phyloP scores from a whole-genome alignment of 1,140 invertebrate genomes.

The Drosophila tristis region DNA sequence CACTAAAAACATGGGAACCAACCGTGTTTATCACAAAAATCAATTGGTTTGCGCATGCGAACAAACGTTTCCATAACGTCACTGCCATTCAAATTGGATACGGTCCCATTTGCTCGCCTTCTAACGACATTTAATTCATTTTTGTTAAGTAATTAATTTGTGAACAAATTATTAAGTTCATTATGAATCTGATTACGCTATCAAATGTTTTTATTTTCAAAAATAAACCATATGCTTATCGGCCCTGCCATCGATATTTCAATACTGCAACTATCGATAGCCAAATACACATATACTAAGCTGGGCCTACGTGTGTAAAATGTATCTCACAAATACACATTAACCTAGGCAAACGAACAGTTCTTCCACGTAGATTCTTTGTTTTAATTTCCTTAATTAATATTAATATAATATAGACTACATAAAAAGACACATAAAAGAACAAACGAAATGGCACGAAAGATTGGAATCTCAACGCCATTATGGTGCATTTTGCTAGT shows the following conservation, averaged over 20 bases:
- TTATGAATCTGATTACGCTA: too few species aligned
- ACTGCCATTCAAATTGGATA: not conserved
- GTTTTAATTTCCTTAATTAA: conserved; percentile 31
- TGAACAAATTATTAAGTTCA: too few species aligned
- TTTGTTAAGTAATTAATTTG: too few species aligned
- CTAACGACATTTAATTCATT: too few species aligned
- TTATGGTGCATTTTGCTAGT: conserved; percentile 42
- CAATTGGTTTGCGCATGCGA: conserved; percentile 42
- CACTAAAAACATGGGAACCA: conserved; percentile 46
- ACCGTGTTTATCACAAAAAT: conserved; percentile 37
- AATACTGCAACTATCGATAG: conserved; percentile 13
- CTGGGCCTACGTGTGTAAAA: conserved; percentile 45
- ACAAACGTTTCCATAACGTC: not conserved
- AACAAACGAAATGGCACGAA: conserved; percentile 30
- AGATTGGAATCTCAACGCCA: conserved; percentile 7
- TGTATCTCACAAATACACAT: conserved; percentile 28
- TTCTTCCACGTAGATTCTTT: conserved; percentile 46
- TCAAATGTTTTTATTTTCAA: too few species aligned
- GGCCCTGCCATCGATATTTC: too few species aligned
- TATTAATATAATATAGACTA: not conserved
- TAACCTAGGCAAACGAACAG: conserved; percentile 18
- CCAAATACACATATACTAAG: conserved; percentile 10
- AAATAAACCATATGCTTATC: too few species aligned
- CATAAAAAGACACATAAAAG: not conserved
- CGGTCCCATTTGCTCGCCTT: too few species aligned